Base-by-base conservation (phyloP, 2,113 vertebrate species). In the Sceloporus tristichus region DNA sequence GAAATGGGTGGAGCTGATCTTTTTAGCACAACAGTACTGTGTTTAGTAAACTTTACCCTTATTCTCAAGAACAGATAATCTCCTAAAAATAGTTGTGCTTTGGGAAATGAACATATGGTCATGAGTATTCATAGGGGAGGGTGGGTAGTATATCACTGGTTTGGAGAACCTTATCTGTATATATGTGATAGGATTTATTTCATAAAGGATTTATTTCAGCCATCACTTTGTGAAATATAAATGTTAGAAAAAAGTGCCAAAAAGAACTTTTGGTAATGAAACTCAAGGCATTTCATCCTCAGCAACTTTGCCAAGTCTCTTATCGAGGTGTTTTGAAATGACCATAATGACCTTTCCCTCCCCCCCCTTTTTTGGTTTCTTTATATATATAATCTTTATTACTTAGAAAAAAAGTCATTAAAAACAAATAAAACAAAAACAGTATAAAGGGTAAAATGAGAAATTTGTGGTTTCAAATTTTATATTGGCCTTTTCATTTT, bases 21-120 rank as follows among this genome's bases (percentile, higher is more conserved):
- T 3, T 1, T 56, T 68, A 9, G 53, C 82, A n/a, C 34, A 40
- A 48, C 13, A 1, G 0, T 3, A 1, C 27, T 27, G 70, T 27
- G 81, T 86, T 80, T 27, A 9, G 40, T 81, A 1, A 70, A n/a
- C 78, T 91, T 87, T 74, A 85, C 2, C 65, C n/a, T 53, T 14
- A 87, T 79, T 34, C 74, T 86, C 76, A 65, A 13, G 79, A 59
- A 85, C 23, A 85, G 78, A 92, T 91, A 38, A 76, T 2, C 68
- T 29, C 0, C 13, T 42, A 59, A 68, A 40, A 56, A 10, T 90
- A 9, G 18, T 74, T 89, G 76, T 59, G 82, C 23, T 23, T 27
- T 40, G 68, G 27, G 27, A 10, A 65, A 5, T 8, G 8, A 13
- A 0, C 70, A 59, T 71, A 68, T 27, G 8, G 66, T 76, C 1